These are phyloP conservation scores for Bursaphelenchus okinawaensis DNA, from an alignment of 2,888 invertebrate species.

Conservation along the genomic window DNA sequence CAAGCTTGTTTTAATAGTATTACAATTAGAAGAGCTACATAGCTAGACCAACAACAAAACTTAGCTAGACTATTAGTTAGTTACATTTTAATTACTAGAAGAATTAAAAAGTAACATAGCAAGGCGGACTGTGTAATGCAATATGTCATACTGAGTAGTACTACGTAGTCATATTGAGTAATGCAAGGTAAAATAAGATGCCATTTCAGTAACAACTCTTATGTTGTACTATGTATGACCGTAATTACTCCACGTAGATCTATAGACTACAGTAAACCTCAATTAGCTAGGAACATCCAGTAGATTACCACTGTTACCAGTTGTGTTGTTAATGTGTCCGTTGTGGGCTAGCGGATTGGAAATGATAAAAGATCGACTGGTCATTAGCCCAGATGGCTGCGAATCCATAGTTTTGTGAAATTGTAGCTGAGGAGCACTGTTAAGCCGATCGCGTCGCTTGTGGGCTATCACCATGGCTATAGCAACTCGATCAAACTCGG, in stretches of 20 bases:
- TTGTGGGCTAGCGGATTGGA: slow-evolving; percentile 1
- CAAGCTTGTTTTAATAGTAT: neutral
- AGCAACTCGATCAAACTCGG: slow-evolving; percentile 51
- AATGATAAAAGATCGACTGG: slow-evolving; percentile 1
- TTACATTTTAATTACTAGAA: no score
- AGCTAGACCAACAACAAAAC: no score
- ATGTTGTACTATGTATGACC: no score
- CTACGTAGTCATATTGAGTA: no score
- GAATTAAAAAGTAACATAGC: no score
- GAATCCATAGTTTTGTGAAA: neutral
- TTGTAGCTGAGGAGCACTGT: neutral
- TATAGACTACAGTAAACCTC: no score
- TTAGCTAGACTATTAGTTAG: no score
- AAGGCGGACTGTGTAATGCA: no score
- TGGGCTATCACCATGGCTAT: slow-evolving; percentile 38
- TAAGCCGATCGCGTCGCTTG: neutral
- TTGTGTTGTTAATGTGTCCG: neutral
- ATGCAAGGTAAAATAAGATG: no score
- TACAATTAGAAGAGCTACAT: neutral
- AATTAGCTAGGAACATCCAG: neutral
- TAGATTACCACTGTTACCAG: neutral
- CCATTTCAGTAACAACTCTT: no score
- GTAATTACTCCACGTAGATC: no score
- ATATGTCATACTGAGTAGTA: no score
- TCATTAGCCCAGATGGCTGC: neutral